A percentile compares a stretch with the other conserved stretches of the same genome.
phyloP scores from a whole-genome alignment of 2,797 vertebrate species.

The Propithecus perrieri region DNA sequence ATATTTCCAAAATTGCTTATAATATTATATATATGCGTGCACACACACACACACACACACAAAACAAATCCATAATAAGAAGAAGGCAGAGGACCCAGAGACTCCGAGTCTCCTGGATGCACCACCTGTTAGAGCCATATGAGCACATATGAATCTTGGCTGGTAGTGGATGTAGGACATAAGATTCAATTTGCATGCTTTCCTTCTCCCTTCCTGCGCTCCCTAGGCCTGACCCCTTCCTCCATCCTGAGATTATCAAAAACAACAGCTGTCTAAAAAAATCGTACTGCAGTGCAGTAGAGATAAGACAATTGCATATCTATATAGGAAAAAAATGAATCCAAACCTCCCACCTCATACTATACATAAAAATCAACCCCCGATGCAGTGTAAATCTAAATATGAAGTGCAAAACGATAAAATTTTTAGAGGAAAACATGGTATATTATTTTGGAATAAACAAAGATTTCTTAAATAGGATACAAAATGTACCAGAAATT shows the following conservation, averaged over 20 bases:
- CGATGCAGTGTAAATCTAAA: neutral
- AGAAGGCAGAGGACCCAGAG: neutral
- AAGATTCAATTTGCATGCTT: neutral
- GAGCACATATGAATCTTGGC: accelerated
- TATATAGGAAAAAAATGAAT: neutral
- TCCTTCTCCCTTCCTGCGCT: neutral
- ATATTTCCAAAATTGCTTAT: neutral
- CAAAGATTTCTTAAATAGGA: neutral
- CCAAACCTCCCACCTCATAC: neutral
- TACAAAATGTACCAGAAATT: neutral
- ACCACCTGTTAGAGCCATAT: accelerated
- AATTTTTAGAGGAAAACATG: conserved; percentile 15
- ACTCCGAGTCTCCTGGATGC: neutral
- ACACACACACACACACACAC: neutral
- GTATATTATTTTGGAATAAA: neutral
- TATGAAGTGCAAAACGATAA: neutral
- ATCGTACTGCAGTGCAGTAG: neutral
- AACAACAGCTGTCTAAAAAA: neutral
- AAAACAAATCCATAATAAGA: neutral
- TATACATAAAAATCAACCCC: neutral
- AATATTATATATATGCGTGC: neutral
- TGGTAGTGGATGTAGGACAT: neutral
- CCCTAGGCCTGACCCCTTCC: neutral
- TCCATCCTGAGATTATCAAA: neutral
- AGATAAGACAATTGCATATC: neutral